A percentile compares a stretch with the other conserved stretches of the same genome.
These are phyloP conservation scores for Poeciliopsis turrubarensis DNA, from an alignment of 2,113 vertebrate species.

Conservation along the genomic window DNA sequence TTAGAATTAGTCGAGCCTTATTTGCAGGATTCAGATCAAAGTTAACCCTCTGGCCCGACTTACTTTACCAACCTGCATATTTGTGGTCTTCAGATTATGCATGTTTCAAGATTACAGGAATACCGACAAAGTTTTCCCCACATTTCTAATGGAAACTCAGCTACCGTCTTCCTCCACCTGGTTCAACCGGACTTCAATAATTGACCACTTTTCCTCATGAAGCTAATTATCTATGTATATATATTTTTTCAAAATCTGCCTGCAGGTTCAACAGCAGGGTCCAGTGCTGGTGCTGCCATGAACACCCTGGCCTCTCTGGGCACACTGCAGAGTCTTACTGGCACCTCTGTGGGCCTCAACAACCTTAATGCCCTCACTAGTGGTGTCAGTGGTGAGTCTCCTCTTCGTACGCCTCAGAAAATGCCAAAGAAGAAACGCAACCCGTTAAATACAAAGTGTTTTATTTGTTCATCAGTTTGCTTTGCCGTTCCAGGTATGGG, in stretches of 20 bases:
- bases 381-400: constrained; percentile 88
- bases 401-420: background rate
- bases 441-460: background rate
- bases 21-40: no score
- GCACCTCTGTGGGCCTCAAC: constrained; percentile 92
- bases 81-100: no score
- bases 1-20: no score
- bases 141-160: no score
- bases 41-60: no score
- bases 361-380: constrained; percentile 96
- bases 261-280: constrained; percentile 89
- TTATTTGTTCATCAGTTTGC: background rate
- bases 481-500: constrained; percentile 83
- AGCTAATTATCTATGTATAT: constrained; percentile 2
- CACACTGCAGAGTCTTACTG: constrained; percentile 92
- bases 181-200: constrained; percentile 50
- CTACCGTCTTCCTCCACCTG: background rate
- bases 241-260: constrained; percentile 17
- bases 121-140: no score
- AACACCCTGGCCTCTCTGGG: constrained; percentile 94
- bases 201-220: constrained; percentile 27
- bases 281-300: constrained; percentile 91
- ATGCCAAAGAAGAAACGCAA: background rate
- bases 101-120: no score
- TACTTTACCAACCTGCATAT: no score